Evolutionary conservation across 2,888 invertebrate species (phyloP).

Genomic region (Dasysyrphus tricinctus): DNA sequence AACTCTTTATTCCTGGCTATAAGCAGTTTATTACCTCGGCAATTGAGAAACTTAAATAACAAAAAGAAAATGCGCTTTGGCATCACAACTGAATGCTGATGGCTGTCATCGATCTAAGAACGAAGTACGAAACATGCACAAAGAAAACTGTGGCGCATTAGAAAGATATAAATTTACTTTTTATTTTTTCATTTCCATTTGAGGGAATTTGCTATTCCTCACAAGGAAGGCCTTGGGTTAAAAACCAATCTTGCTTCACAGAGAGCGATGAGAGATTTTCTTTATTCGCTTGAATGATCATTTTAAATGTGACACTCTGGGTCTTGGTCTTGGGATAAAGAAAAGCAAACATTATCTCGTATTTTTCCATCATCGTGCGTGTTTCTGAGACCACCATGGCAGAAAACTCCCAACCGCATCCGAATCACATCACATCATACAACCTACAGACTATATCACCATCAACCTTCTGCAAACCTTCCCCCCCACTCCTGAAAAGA

Average conservation of each 20-base stretch:
- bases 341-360: constrained; percentile 61
- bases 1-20: neutral
- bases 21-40: constrained; percentile 1
- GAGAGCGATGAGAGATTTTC: constrained; percentile 32
- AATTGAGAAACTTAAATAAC: constrained; percentile 32
- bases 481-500: neutral
- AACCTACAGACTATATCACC: neutral
- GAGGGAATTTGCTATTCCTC: constrained; percentile 26
- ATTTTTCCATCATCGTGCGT: constrained; percentile 23
- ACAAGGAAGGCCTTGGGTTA: neutral
- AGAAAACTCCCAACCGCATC: neutral
- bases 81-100: constrained; percentile 16
- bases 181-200: constrained; percentile 29
- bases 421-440: neutral
- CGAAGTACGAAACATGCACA: constrained; percentile 9
- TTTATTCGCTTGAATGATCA: constrained; percentile 68
- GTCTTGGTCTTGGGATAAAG: too few species aligned
- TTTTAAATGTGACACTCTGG: constrained; percentile 63
- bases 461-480: neutral
- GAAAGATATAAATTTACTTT: constrained; percentile 58
- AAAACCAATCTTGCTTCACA: constrained; percentile 40
- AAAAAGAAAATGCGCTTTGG: constrained; percentile 40
- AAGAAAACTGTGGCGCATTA: constrained; percentile 15
- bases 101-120: constrained; percentile 3
- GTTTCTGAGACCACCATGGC: constrained; percentile 2